Percentiles rank a stretch among this genome's conserved stretches.
Evolutionary conservation across 2,888 invertebrate genomes (phyloP).

Genomic region (Phytoseiulus persimilis): DNA sequence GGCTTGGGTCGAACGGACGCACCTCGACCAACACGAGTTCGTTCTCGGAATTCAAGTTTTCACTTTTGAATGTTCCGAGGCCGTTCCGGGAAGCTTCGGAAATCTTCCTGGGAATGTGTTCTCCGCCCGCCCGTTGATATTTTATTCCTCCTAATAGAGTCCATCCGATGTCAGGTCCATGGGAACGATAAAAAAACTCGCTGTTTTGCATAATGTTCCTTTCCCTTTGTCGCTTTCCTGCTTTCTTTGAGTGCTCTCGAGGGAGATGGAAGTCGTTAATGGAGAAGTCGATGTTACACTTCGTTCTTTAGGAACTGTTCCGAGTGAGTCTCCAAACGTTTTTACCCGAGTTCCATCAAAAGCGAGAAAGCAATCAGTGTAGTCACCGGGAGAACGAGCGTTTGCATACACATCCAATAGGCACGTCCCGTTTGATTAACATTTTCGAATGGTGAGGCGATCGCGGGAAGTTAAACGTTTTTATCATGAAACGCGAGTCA

Average conservation of each 20-base stretch:
- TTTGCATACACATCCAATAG: background rate
- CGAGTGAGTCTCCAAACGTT: background rate
- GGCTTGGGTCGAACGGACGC: background rate
- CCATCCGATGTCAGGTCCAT: background rate
- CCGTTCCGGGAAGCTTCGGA: background rate
- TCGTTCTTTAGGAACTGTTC: background rate
- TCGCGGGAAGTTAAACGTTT: background rate
- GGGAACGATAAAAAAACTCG: background rate
- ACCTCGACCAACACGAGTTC: background rate
- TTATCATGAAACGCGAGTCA: too few relatives aligned
- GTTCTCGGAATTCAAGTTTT: background rate
- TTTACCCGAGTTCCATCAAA: background rate
- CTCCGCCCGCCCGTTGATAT: background rate
- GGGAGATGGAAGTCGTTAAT: background rate
- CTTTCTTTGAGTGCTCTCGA: background rate
- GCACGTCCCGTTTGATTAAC: background rate
- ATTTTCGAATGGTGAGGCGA: background rate
- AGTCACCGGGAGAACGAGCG: background rate
- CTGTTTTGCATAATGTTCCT: background rate
- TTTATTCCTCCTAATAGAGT: background rate
- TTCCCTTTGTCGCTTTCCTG: background rate
- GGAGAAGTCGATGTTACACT: background rate
- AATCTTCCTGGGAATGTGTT: background rate
- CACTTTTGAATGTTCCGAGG: background rate
- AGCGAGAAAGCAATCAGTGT: background rate